These are phyloP conservation scores for Pomatorhinus ruficollis DNA, from an alignment of 2,113 vertebrate genomes.

Conservation along the genomic window DNA sequence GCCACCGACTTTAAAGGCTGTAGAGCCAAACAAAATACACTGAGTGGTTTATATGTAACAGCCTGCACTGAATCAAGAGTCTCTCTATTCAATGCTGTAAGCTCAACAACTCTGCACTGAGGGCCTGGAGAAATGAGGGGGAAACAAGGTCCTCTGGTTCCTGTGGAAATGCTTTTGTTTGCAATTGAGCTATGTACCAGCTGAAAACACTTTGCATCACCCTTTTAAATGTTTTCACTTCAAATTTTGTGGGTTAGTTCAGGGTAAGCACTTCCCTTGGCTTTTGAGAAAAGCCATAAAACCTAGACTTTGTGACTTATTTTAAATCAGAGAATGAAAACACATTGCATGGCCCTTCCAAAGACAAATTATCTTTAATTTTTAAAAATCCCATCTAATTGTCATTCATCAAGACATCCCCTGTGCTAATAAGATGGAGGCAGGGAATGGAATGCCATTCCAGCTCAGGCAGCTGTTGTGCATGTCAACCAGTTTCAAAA, in stretches of 20 bases:
- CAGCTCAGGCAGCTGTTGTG: constrained; percentile 34
- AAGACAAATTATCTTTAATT: constrained; percentile 31
- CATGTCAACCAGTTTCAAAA: constrained; percentile 34
- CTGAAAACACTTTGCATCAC: constrained; percentile 6
- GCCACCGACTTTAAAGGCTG: neutral
- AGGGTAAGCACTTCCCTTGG: neutral
- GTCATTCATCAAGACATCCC: constrained; percentile 24
- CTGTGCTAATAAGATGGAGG: neutral
- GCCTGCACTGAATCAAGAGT: neutral
- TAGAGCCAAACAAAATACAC: neutral
- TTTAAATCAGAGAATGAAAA: constrained; percentile 12
- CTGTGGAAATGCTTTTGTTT: neutral
- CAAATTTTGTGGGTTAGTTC: neutral
- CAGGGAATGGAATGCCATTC: neutral
- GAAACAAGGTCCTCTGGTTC: fast-evolving
- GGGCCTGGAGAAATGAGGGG: neutral
- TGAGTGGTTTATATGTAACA: neutral
- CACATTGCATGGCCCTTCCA: neutral
- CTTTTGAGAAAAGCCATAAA: neutral
- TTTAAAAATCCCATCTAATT: constrained; percentile 11
- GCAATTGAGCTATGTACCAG: neutral
- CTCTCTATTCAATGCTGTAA: neutral
- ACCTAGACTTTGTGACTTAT: neutral
- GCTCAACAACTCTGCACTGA: neutral
- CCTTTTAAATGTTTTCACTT: neutral